These are phyloP conservation scores for Eurois occulta DNA, from an alignment of 2,888 invertebrate species.

Conservation along the genomic window DNA sequence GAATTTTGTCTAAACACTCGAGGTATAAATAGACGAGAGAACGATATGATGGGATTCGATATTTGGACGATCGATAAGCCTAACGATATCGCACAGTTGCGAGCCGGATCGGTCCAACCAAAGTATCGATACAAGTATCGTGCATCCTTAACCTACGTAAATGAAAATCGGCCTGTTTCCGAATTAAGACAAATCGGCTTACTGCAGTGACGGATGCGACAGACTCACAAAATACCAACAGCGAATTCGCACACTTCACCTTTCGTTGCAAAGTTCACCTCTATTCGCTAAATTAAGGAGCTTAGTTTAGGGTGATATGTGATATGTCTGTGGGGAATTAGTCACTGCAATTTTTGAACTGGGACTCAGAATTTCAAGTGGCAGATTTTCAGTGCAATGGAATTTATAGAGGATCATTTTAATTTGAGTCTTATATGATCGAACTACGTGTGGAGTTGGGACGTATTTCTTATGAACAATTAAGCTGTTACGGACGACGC, in stretches of 20 bases:
- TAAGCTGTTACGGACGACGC: too few relatives aligned
- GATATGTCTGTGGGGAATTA: slow-evolving; percentile 50
- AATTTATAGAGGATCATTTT: slow-evolving; percentile 18
- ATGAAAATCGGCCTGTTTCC: slow-evolving; percentile 75
- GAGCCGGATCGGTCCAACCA: background rate
- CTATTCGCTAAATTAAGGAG: slow-evolving; percentile 60
- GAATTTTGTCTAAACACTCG: background rate
- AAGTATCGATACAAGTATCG: slow-evolving; percentile 3
- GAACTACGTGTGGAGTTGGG: background rate
- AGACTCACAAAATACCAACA: slow-evolving; percentile 59
- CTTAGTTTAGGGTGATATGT: slow-evolving; percentile 50
- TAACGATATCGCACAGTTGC: background rate
- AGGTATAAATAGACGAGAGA: background rate
- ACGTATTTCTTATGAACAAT: background rate
- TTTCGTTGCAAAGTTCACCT: slow-evolving; percentile 51
- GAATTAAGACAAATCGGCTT: slow-evolving; percentile 79
- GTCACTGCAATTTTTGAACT: slow-evolving; percentile 40
- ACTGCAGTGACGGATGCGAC: slow-evolving; percentile 68
- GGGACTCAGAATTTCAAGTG: slow-evolving; percentile 16
- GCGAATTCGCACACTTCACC: slow-evolving; percentile 60
- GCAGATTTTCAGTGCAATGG: background rate
- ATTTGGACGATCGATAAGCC: background rate
- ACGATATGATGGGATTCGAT: background rate
- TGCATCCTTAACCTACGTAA: slow-evolving; percentile 65
- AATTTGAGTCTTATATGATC: background rate